Base-by-base conservation (phyloP, 2,113 vertebrate species). In the Corvus cornix region DNA sequence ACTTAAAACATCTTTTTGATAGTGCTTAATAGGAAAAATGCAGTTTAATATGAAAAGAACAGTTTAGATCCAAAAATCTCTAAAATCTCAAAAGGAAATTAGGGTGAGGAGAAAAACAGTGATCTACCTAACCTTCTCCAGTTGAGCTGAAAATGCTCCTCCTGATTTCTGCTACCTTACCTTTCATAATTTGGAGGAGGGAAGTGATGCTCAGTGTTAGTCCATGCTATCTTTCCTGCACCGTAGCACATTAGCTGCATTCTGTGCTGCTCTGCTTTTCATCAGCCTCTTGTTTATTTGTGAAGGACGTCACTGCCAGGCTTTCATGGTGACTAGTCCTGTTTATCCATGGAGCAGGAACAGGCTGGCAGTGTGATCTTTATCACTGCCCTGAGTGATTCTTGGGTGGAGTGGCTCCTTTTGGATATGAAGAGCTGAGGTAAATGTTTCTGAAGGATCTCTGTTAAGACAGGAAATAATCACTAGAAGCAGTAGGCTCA, bases 171-270 rank as follows among this genome's bases (percentile, higher is more conserved):
- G 52, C 41, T 62, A 16, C 37, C 13, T 75, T 87, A 9, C 27
- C 37, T 91, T 85, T 43, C 6, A 2, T 63, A 11, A 27, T 76
- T 39, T 14, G 33, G 31, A 77, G 37, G 66, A 67, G 31, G 13
- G 3, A 78, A 17, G 8, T 41, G 6, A 7, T 7, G 33, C 37
- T 46, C 10, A 5, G 22, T 16, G 37, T 52, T 56, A 16, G 11
- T 41, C 33, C 39, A 20, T 1, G 0, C 73, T 4, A 2, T 16
- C 12, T 28, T 16, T 77, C 13, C 37, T 74, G 55, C 22, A 1
- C 63, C 31, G 41, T n/a, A 60, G 53, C 14, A 2, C 0, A 0
- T 84, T 11, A n/a, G 19, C n/a, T n/a, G 20, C 5, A 1, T 27
- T 78, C 9, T 8, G 5, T 30, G 53, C 62, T 17, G 41, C 44